These are phyloP conservation scores for Eutolmus rufibarbis DNA, from an alignment of 2,888 invertebrate species.

Conservation along the genomic window DNA sequence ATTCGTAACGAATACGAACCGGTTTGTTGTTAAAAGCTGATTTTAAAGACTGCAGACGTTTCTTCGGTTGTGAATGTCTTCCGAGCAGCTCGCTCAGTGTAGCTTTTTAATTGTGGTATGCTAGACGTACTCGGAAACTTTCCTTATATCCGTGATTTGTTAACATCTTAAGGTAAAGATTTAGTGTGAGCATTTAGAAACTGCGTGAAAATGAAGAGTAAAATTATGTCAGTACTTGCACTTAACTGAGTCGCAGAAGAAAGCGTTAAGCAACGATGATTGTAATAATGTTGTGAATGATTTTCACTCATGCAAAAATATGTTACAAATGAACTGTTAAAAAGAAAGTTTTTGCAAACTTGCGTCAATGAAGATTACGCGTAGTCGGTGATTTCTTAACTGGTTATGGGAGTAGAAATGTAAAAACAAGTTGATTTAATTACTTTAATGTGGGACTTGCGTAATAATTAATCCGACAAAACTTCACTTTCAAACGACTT, in stretches of 20 bases:
- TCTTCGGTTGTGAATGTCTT: neutral
- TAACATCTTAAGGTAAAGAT: neutral
- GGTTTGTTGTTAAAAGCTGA: neutral
- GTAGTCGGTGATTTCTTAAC: neutral
- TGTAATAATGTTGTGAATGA: neutral
- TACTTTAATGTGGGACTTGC: neutral
- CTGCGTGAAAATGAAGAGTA: neutral
- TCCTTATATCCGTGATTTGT: neutral
- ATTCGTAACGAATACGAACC: neutral
- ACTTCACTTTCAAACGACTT: neutral
- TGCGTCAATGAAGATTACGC: neutral
- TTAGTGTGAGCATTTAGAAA: neutral
- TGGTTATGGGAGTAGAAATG: neutral
- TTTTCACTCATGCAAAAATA: neutral
- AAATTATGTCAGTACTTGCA: neutral
- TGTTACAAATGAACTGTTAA: neutral
- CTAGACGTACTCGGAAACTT: neutral
- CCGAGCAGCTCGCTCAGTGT: neutral
- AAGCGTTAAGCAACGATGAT: neutral
- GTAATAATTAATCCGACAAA: neutral
- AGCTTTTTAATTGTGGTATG: neutral
- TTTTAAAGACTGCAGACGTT: neutral
- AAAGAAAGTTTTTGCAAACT: neutral
- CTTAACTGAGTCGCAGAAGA: neutral
- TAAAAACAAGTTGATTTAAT: neutral